Evolutionary conservation across 2,888 invertebrate species (phyloP).

Genomic region (Nemurella pictetii): DNA sequence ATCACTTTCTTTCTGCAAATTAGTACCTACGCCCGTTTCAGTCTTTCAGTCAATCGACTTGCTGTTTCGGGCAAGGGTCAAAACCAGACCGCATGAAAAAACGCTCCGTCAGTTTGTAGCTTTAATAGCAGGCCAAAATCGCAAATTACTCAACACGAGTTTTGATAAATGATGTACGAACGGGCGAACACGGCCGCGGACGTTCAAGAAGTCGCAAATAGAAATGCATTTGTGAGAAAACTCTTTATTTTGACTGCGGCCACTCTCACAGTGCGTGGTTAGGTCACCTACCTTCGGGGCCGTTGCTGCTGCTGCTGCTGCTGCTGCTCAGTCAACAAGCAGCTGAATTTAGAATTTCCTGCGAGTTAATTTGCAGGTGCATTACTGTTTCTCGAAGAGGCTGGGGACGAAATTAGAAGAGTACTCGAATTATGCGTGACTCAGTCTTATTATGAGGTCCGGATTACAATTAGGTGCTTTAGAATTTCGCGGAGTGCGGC

Average conservation of each 20-base stretch:
- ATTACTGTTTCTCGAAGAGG: neutral
- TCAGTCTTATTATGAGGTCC: neutral
- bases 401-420: neutral
- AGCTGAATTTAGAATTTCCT: conserved; percentile 4
- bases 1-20: neutral
- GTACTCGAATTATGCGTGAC: neutral
- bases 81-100: neutral
- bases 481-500: no score
- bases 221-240: conserved; percentile 15
- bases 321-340: conserved; percentile 5
- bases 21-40: neutral
- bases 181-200: neutral
- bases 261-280: no score
- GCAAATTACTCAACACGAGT: neutral
- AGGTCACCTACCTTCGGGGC: no score
- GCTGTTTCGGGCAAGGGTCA: no score
- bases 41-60: no score
- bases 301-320: neutral
- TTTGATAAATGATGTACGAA: conserved; percentile 7
- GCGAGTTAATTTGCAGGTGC: conserved; percentile 10
- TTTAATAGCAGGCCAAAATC: neutral
- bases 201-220: conserved; percentile 17
- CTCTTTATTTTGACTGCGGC: neutral
- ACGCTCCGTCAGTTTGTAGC: neutral
- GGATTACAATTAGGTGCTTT: neutral